Conservation (phyloP, 2,888 invertebrate species). For the Plagiodera versicolora region DNA sequence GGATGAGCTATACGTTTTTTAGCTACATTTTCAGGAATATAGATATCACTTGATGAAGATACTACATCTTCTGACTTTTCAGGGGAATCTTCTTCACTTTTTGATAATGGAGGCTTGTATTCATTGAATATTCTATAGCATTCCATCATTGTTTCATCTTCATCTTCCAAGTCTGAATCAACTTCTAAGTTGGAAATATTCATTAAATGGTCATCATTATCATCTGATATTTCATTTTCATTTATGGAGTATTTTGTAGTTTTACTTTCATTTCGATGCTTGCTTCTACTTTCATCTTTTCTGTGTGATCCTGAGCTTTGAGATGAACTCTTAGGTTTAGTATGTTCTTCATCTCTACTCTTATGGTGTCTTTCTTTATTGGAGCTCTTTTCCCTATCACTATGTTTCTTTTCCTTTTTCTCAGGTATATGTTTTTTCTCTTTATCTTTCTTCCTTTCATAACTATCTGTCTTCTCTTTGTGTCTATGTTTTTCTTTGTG, state of each 20-base stretch:
- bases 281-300: not conserved
- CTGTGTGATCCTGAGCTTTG: slow-evolving; percentile 5
- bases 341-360: slow-evolving; percentile 22
- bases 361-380: slow-evolving; percentile 39
- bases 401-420: not conserved
- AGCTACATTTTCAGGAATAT: slow-evolving; percentile 5
- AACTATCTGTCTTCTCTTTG: slow-evolving; percentile 1
- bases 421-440: slow-evolving; percentile 34
- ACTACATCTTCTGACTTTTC: slow-evolving; percentile 32
- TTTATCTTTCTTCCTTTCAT: slow-evolving; percentile 38
- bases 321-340: not conserved
- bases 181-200: slow-evolving; percentile 17
- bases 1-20: slow-evolving; percentile 77
- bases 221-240: slow-evolving; percentile 22
- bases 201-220: slow-evolving; percentile 11
- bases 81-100: not conserved
- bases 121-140: slow-evolving; percentile 87
- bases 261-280: slow-evolving; percentile 8
- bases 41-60: not conserved
- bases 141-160: slow-evolving; percentile 67
- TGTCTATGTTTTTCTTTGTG: slow-evolving; percentile 3
- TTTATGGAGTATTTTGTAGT: not conserved
- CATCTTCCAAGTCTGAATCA: slow-evolving; percentile 54
- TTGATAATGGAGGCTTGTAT: slow-evolving; percentile 58
- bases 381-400: slow-evolving; percentile 31